Percentiles rank a stretch among this genome's conserved stretches.
Conservation (phyloP, 2,797 vertebrate genomes). For the Danio choprae region DNA sequence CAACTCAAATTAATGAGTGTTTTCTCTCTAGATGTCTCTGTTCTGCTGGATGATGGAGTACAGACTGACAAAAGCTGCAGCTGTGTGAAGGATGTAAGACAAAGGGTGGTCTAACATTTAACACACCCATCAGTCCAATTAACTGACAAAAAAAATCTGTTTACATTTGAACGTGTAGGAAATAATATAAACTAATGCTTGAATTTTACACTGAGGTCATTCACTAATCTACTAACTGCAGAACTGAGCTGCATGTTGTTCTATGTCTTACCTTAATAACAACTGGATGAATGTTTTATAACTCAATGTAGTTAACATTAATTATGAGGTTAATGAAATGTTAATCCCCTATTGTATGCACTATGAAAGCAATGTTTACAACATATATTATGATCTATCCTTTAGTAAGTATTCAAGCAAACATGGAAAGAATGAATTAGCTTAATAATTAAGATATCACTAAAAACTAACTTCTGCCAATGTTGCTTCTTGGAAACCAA, state of each 20-base stretch:
- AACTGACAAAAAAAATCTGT: neutral
- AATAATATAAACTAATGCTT: constrained; percentile 3
- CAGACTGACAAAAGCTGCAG: constrained; percentile 41
- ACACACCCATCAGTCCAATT: neutral
- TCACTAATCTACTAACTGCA: constrained; percentile 11
- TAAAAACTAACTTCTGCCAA: neutral
- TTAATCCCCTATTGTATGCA: neutral
- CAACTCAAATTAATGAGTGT: neutral
- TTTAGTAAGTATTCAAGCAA: neutral
- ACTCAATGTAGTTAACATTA: neutral
- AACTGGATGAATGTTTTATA: constrained; percentile 2
- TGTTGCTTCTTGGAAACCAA: constrained; percentile 12
- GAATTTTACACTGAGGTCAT: neutral
- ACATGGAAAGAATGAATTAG: neutral
- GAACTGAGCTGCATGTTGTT: constrained; percentile 13
- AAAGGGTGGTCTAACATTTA: constrained; percentile 55
- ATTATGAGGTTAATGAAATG: neutral
- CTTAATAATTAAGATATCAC: neutral
- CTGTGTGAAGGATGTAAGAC: constrained; percentile 58
- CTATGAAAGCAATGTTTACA: neutral
- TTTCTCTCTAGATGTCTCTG: constrained; percentile 54
- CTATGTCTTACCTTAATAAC: neutral
- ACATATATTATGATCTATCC: neutral
- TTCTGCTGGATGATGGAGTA: constrained; percentile 49
- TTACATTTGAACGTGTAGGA: constrained; percentile 7